Evolutionary conservation across 2,888 invertebrate species (phyloP).

Genomic region (Odontocerum albicorne): DNA sequence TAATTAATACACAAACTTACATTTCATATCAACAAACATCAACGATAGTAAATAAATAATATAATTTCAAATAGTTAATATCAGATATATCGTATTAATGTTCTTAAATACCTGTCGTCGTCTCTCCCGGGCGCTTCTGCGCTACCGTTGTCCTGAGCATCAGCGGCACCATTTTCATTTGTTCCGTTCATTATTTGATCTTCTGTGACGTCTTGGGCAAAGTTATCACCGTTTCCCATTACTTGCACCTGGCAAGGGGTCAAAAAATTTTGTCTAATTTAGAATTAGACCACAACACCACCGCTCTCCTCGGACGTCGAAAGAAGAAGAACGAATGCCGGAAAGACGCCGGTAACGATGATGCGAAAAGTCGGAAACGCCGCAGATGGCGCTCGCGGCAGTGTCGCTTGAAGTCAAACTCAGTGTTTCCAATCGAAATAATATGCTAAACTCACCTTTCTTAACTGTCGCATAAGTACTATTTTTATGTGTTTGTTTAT

Average conservation of each 20-base stretch:
- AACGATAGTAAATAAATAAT: too few species aligned
- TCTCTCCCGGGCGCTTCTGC: slow-evolving; percentile 77
- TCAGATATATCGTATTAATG: too few species aligned
- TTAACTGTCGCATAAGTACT: not conserved
- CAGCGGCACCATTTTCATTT: slow-evolving; percentile 66
- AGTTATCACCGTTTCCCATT: slow-evolving; percentile 79
- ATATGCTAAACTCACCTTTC: too few species aligned
- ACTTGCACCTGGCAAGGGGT: slow-evolving; percentile 60
- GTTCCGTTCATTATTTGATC: slow-evolving; percentile 68
- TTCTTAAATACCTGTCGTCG: slow-evolving; percentile 69
- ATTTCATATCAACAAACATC: too few species aligned
- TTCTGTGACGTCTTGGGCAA: slow-evolving; percentile 72
- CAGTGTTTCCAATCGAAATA: too few species aligned
- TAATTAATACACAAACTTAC: too few species aligned
- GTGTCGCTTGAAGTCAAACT: too few species aligned
- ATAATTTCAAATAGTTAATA: too few species aligned
- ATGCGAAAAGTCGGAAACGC: slow-evolving; percentile 9
- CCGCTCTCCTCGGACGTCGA: slow-evolving; percentile 57
- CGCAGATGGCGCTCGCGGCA: slow-evolving; percentile 22
- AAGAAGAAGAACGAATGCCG: slow-evolving; percentile 49
- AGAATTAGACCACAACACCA: slow-evolving; percentile 44
- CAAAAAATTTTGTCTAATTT: slow-evolving; percentile 51
- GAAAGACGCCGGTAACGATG: slow-evolving; percentile 30
- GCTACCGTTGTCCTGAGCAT: slow-evolving; percentile 70
- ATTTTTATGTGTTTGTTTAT: too few species aligned